Evolutionary conservation across 2,797 vertebrate genomes (phyloP).

Genomic region (Arnoldichthys spilopterus): DNA sequence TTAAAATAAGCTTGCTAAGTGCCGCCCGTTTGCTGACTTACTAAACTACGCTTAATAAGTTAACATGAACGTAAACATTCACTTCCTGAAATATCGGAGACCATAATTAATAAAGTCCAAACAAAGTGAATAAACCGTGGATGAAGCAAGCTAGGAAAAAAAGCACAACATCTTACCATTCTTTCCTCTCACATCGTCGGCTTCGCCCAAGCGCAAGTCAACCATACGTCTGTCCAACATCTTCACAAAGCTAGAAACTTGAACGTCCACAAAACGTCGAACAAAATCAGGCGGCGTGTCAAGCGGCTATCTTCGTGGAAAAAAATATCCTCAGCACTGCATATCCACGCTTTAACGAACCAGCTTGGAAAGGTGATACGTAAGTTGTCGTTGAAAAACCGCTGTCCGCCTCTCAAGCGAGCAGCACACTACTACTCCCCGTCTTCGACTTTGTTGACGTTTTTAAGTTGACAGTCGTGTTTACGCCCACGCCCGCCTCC

Average conservation of each 20-base stretch:
- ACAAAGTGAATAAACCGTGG: no score
- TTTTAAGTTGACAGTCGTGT: slow-evolving; percentile 52
- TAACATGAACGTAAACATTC: no score
- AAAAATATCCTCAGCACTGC: slow-evolving; percentile 21
- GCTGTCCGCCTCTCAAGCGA: neutral
- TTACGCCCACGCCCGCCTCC: slow-evolving; percentile 52
- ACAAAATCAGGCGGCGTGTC: neutral
- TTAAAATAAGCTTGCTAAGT: no score
- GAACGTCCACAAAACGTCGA: slow-evolving; percentile 20
- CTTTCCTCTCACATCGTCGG: slow-evolving; percentile 58
- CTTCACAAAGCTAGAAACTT: slow-evolving; percentile 19
- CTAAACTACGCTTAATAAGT: no score
- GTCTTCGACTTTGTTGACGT: slow-evolving; percentile 53
- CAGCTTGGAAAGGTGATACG: no score
- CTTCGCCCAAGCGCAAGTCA: slow-evolving; percentile 60
- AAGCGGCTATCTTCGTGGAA: neutral
- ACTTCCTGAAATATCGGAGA: no score
- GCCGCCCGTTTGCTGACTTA: no score
- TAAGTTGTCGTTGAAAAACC: neutral
- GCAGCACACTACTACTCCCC: neutral
- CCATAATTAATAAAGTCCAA: no score
- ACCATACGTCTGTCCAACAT: slow-evolving; percentile 66
- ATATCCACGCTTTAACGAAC: slow-evolving; percentile 29
- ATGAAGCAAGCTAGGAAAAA: neutral
- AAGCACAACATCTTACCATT: slow-evolving; percentile 58